Conservation (phyloP, 2,113 vertebrate species). For the Cervus canadensis region DNA sequence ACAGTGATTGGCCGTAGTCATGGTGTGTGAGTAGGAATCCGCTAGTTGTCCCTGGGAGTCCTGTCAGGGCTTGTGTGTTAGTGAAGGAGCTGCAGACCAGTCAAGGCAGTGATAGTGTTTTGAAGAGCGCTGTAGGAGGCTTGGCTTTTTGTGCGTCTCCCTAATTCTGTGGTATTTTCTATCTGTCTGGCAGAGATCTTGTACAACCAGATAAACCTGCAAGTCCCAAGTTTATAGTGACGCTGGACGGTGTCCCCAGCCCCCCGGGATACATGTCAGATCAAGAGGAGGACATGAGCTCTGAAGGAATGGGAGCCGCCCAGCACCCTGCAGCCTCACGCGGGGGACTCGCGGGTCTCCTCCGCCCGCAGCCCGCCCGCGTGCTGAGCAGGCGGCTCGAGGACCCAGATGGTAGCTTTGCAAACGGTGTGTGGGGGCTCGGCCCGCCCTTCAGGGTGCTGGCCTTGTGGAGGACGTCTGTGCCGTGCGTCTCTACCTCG, state of each 20-base stretch:
- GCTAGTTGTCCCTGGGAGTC: neutral
- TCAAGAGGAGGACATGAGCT: conserved; percentile 85
- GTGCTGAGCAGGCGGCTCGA: conserved; percentile 81
- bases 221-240: conserved; percentile 95
- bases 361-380: conserved; percentile 83
- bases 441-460: conserved; percentile 28
- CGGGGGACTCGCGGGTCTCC: conserved; percentile 82
- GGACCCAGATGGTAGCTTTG: conserved; percentile 81
- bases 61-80: neutral
- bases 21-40: neutral
- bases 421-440: conserved; percentile 71
- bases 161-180: conserved; percentile 73
- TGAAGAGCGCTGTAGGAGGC: neutral
- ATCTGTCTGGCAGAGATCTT: conserved; percentile 81
- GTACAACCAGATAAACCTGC: conserved; percentile 81
- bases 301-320: conserved; percentile 81
- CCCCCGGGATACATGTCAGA: conserved; percentile 88
- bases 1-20: neutral
- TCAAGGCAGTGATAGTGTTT: neutral
- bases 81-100: neutral
- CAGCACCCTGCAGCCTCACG: conserved; percentile 73
- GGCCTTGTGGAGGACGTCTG: conserved; percentile 3
- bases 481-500: neutral
- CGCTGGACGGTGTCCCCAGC: conserved; percentile 94
- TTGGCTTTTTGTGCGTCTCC: conserved; percentile 54